These are phyloP conservation scores for Acromyrmex echinatior DNA, from an alignment of 1,140 invertebrate genomes.

Conservation along the genomic window DNA sequence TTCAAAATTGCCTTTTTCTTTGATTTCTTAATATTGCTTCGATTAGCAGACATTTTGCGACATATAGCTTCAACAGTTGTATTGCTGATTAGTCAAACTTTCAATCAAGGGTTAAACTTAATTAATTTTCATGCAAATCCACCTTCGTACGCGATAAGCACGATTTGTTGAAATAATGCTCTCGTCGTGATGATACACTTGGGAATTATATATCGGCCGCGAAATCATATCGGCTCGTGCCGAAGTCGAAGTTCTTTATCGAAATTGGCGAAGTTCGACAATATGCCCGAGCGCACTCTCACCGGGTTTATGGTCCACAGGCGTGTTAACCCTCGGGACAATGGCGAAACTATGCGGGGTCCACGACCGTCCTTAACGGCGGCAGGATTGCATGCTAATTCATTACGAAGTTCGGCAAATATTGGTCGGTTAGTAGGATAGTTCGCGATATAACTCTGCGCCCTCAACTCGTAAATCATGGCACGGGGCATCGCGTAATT, in stretches of 20 bases:
- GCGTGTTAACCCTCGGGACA: conserved; percentile 52
- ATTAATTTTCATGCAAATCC: conserved; percentile 46
- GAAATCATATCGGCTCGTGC: conserved; percentile 39
- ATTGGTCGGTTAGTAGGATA: conserved; percentile 65
- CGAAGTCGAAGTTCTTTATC: conserved; percentile 61
- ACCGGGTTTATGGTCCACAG: conserved; percentile 49
- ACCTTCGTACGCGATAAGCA: not conserved
- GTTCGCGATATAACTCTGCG: conserved; percentile 57
- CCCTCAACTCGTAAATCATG: conserved; percentile 55
- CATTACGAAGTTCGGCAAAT: conserved; percentile 61
- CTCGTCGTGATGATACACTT: conserved; percentile 5
- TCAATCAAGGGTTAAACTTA: conserved; percentile 15
- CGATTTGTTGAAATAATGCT: conserved; percentile 24
- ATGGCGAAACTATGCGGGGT: conserved; percentile 70
- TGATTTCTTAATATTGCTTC: not conserved
- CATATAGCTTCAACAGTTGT: not conserved
- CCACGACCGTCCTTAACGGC: conserved; percentile 46
- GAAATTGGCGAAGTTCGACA: conserved; percentile 68
- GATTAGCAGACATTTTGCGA: not conserved
- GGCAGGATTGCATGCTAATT: conserved; percentile 51
- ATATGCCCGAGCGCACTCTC: conserved; percentile 5
- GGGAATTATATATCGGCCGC: conserved; percentile 10
- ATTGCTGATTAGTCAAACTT: conserved; percentile 1
- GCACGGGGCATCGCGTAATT: conserved; percentile 47
- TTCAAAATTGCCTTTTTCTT: not conserved